Base-by-base conservation (phyloP, 2,888 invertebrate species). In the Campaea margaritaria region DNA sequence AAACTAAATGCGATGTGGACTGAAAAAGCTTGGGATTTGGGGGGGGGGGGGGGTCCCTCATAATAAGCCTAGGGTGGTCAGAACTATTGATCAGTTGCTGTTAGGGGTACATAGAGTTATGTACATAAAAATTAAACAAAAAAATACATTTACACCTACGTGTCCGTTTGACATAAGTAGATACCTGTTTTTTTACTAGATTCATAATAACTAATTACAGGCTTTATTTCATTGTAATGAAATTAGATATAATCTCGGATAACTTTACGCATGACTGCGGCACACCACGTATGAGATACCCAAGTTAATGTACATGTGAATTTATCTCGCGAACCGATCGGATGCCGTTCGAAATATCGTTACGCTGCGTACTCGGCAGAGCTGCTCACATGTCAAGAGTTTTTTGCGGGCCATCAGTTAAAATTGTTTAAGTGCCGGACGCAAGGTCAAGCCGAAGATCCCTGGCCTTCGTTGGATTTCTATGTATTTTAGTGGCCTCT, bases 391-490 rank as follows among this genome's bases (percentile, higher is more conserved):
- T 28, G 44, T 62, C 39, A 47, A 48, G 43, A 50, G 50, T 66
- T 68, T 70, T 74, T 69, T 73, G 64, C 70, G 64, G 64, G 57
- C 28, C 49, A 12, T n/a, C 10, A 36, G 68, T 67, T 68, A 74
- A 71, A 70, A 53, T 68, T 70, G 66, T 74, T 70, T 73, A 75
- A 75, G 73, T 73, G 72, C 65, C 71, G 47, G 44, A 67, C 54
- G 56, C 78, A 77, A 83, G 82, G 83, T 76, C 72, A 62, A 49
- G 58, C 36, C 44, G 12, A 41, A 31, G 31, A 69, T 59, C 64
- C 65, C 51, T 68, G 70, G 64, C 74, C 74, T 76, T 73, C 67
- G 51, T 48, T 59, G 45, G 60, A 60, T 65, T 67, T 71, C 65
- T 67, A 49, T 67, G 58, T 70, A 65, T 67, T 64, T 70, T 52